Evolutionary conservation across 2,888 invertebrate species (phyloP).

Genomic region (Thecocarcelia acutangulata): DNA sequence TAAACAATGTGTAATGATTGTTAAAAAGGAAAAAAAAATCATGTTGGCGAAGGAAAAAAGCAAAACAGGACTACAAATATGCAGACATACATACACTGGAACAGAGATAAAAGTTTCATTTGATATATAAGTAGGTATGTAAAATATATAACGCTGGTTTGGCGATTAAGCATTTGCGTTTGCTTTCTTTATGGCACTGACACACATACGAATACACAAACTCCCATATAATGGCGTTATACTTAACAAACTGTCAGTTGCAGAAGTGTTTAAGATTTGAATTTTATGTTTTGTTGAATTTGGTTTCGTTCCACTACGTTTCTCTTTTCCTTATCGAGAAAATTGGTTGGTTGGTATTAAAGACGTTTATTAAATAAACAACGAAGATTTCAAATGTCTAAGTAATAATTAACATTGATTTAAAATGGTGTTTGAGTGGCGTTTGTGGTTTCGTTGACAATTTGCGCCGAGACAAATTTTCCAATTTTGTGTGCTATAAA

Average conservation of each 20-base stretch:
- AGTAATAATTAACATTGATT: slow-evolving; percentile 23
- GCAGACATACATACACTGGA: not conserved
- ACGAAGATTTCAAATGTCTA: slow-evolving; percentile 3
- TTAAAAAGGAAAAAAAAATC: slow-evolving; percentile 46
- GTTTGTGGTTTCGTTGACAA: slow-evolving; percentile 17
- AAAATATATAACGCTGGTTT: not conserved
- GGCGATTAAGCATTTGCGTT: not conserved
- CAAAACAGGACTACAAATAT: not conserved
- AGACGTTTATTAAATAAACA: slow-evolving; percentile 24
- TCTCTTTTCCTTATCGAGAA: not conserved
- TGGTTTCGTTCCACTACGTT: slow-evolving; percentile 28
- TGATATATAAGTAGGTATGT: not conserved
- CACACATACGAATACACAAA: not conserved
- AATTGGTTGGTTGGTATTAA: slow-evolving; percentile 36
- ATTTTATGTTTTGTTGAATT: slow-evolving; percentile 48
- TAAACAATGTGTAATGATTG: slow-evolving; percentile 65
- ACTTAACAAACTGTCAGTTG: slow-evolving; percentile 59
- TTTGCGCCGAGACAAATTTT: no score
- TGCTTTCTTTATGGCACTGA: no score
- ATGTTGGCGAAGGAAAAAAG: slow-evolving; percentile 28
- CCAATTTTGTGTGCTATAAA: no score
- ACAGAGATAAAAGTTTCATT: not conserved
- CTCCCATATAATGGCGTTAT: not conserved
- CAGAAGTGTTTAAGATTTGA: slow-evolving; percentile 56
- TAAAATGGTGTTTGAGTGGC: slow-evolving; percentile 31